Percentiles rank a stretch among this genome's conserved stretches.
Conservation (phyloP, 23 tunicate genomes). For the Trididemnum clinides region DNA sequence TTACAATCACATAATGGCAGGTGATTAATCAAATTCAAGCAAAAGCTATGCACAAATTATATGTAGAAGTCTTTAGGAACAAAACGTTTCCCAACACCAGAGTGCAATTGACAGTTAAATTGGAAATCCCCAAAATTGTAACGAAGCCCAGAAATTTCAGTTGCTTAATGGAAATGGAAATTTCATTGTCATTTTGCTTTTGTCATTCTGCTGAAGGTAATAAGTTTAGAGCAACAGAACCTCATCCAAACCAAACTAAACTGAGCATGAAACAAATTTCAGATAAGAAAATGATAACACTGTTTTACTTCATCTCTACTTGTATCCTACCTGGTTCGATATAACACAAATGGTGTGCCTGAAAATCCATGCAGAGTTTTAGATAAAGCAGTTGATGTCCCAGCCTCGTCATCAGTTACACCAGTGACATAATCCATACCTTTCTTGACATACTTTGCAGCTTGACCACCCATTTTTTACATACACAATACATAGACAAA, state of each 20-base stretch:
- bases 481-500: not conserved
- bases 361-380: not conserved
- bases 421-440: constrained; percentile 57
- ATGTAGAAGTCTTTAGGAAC: too few species aligned
- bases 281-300: not conserved
- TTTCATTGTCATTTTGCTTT: too few species aligned
- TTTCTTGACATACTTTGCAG: constrained; percentile 28
- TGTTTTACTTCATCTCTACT: not conserved
- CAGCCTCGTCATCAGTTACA: not conserved
- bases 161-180: too few species aligned
- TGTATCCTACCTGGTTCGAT: constrained; percentile 24
- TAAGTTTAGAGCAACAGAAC: not conserved
- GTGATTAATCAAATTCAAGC: too few species aligned
- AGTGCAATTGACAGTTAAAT: too few species aligned
- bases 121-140: too few species aligned
- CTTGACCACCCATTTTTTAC: constrained; percentile 37
- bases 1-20: too few species aligned
- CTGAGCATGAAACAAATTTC: not conserved
- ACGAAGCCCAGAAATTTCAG: too few species aligned
- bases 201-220: too few species aligned
- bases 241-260: not conserved
- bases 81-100: too few species aligned
- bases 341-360: constrained; percentile 45
- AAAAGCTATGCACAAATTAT: too few species aligned
- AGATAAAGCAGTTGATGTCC: constrained; percentile 15